phyloP scores from a whole-genome alignment of 2,888 invertebrate species.

The Caenorhabditis sp. region DNA sequence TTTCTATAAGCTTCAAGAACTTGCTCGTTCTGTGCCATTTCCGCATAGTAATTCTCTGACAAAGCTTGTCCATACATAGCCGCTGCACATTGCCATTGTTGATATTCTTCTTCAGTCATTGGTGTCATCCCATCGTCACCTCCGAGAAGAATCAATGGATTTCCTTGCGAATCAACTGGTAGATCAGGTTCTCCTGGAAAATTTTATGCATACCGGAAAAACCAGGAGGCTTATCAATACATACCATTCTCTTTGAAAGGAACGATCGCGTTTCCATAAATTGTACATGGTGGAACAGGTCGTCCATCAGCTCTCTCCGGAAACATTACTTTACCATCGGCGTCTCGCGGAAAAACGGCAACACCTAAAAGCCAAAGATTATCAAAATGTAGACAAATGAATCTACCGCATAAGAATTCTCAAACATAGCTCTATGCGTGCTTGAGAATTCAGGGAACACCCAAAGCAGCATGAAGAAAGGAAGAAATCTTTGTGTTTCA shows the following conservation, averaged over 20 bases:
- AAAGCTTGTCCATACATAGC: constrained; percentile 21
- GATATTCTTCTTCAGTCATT: constrained; percentile 11
- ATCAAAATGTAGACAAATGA: not conserved
- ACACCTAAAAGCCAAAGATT: constrained; percentile 23
- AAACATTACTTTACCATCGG: constrained; percentile 39
- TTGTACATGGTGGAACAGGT: constrained; percentile 46
- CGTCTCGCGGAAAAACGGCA: constrained; percentile 45
- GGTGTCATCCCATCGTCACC: constrained; percentile 13
- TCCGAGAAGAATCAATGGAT: constrained; percentile 15
- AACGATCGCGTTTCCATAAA: constrained; percentile 48
- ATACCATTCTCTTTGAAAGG: constrained; percentile 26
- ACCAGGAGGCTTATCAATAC: no score
- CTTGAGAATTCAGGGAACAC: not conserved
- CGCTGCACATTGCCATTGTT: constrained; percentile 15
- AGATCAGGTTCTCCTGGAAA: constrained; percentile 23
- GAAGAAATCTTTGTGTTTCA: not conserved
- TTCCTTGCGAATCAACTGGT: constrained; percentile 18
- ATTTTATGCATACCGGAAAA: not conserved
- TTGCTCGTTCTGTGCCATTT: constrained; percentile 8
- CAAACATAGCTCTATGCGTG: not conserved
- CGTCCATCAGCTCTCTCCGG: constrained; percentile 40
- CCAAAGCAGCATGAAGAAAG: constrained; percentile 6
- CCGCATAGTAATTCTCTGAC: constrained; percentile 2
- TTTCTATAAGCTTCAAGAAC: not conserved
- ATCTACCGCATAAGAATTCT: not conserved